A percentile compares a stretch with the other conserved stretches of the same genome.
Evolutionary conservation across 2,888 invertebrate species (phyloP).

Genomic region (Perithous albicinctus): DNA sequence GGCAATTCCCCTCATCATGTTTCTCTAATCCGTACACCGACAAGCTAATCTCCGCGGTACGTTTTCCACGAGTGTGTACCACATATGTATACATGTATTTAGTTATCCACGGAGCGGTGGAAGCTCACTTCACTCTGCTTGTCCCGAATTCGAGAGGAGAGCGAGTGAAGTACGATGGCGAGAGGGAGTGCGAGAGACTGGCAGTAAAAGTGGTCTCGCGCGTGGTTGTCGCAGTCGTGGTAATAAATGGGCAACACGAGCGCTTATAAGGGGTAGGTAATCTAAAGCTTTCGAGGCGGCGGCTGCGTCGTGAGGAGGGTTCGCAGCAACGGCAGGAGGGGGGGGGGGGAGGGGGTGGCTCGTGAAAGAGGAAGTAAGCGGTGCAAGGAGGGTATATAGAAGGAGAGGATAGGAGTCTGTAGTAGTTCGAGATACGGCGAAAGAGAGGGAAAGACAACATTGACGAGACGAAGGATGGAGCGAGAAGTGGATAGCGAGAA

Average conservation of each 20-base stretch:
- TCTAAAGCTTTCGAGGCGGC: conserved; percentile 82
- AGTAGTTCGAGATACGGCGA: conserved; percentile 32
- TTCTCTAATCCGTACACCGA: conserved; percentile 65
- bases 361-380: conserved; percentile 67
- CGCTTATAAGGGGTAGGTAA: conserved; percentile 84
- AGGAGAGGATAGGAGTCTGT: conserved; percentile 7
- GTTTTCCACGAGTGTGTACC: conserved; percentile 46
- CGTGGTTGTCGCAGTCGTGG: conserved; percentile 78
- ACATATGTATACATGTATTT: conserved; percentile 15
- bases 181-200: conserved; percentile 57
- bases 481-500: conserved; percentile 38
- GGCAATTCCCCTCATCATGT: conserved; percentile 62
- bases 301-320: conserved; percentile 22
- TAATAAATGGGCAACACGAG: conserved; percentile 84
- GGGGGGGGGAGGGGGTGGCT: conserved; percentile 59
- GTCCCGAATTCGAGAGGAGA: conserved; percentile 43
- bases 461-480: conserved; percentile 32
- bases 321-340: conserved; percentile 36
- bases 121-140: conserved; percentile 44
- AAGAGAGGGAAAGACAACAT: conserved; percentile 66
- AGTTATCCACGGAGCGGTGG: background rate
- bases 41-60: conserved; percentile 64
- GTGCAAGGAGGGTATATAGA: conserved; percentile 21
- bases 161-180: conserved; percentile 1
- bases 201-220: conserved; percentile 71